These are phyloP conservation scores for Antechinus stuartii DNA, from an alignment of 2,113 vertebrate species.

Conservation along the genomic window DNA sequence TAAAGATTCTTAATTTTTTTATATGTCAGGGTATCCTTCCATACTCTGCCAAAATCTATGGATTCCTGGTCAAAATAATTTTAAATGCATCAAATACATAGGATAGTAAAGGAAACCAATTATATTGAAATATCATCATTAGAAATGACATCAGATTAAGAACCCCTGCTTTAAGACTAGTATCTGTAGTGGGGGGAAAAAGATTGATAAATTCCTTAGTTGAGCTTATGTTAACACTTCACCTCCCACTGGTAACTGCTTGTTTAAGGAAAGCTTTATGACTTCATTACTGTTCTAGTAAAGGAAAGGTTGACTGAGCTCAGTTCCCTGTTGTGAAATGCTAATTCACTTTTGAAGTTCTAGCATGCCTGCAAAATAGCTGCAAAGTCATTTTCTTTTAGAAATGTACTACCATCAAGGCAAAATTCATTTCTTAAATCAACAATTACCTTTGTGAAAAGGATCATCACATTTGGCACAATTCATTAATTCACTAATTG, in stretches of 20 bases:
- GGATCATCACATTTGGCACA: slow-evolving; percentile 61
- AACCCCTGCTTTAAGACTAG: not conserved
- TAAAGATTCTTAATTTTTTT: not conserved
- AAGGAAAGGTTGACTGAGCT: slow-evolving; percentile 53
- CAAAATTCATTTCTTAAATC: slow-evolving; percentile 25
- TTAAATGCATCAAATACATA: not conserved
- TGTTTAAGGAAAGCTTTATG: slow-evolving; percentile 59
- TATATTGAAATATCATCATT: not conserved
- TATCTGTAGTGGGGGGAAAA: not conserved
- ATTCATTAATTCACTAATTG: slow-evolving; percentile 58
- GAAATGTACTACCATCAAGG: slow-evolving; percentile 52
- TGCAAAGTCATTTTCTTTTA: slow-evolving; percentile 64
- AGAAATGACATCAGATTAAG: not conserved
- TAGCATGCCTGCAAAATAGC: slow-evolving; percentile 61
- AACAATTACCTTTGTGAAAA: slow-evolving; percentile 61
- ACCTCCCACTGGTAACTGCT: slow-evolving; percentile 51
- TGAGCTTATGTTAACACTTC: slow-evolving; percentile 58
- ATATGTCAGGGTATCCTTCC: not conserved
- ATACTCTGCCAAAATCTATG: not conserved
- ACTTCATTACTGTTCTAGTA: slow-evolving; percentile 60
- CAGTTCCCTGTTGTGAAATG: slow-evolving; percentile 52
- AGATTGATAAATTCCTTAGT: slow-evolving; percentile 56
- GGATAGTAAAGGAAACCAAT: not conserved
- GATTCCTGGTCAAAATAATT: not conserved
- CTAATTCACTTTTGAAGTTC: slow-evolving; percentile 54